Percentiles rank a stretch among this genome's conserved stretches.
Conservation (phyloP, 2,797 vertebrate genomes). For the Prionace glauca region DNA sequence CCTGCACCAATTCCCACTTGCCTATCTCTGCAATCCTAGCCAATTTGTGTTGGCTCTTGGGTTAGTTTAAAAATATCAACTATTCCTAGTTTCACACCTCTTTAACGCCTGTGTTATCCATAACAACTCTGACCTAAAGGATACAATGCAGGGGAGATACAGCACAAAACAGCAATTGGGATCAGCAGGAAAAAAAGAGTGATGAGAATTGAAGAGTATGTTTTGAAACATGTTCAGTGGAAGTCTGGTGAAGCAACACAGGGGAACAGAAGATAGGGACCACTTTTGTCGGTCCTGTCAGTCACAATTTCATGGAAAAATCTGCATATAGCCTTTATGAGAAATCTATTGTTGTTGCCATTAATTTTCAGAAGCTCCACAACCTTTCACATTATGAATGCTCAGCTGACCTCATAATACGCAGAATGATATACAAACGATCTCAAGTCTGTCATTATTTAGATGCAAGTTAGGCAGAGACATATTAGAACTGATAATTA, state of each 20-base stretch:
- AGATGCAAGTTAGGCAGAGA: background rate
- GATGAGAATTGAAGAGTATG: background rate
- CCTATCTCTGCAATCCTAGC: background rate
- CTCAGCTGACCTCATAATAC: background rate
- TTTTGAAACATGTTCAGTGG: background rate
- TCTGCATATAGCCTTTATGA: too few species aligned
- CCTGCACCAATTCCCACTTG: background rate
- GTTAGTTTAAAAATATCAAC: background rate
- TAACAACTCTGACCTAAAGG: background rate
- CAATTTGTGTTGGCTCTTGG: background rate
- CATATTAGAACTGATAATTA: background rate
- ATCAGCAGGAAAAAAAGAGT: too few species aligned
- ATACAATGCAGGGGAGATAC: too few species aligned
- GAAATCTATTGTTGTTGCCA: too few species aligned
- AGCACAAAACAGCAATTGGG: background rate
- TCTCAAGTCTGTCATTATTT: background rate
- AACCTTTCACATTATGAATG: background rate
- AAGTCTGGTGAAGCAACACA: background rate
- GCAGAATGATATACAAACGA: background rate
- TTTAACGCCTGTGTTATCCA: background rate
- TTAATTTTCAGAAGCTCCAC: background rate
- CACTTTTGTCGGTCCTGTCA: too few species aligned
- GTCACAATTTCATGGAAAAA: background rate
- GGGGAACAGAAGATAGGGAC: too few species aligned
- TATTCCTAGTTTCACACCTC: background rate